These are phyloP conservation scores for Odocoileus virginianus DNA, from an alignment of 2,113 vertebrate genomes.

Conservation along the genomic window DNA sequence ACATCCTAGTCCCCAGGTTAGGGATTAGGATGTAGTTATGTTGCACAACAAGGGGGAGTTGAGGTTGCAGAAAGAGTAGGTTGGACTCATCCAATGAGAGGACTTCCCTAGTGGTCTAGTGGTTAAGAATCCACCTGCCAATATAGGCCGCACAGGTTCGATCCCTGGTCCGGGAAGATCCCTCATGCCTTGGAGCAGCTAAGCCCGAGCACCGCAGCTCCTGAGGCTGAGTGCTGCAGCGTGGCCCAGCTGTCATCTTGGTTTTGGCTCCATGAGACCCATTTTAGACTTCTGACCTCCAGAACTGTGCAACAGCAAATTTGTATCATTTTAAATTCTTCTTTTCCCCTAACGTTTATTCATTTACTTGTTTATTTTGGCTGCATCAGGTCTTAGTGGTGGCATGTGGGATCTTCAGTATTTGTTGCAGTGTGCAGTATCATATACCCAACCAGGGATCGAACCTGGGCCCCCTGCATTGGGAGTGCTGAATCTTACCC, in stretches of 20 bases:
- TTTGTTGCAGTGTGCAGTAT: neutral
- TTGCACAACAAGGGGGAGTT: neutral
- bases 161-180: neutral
- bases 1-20: neutral
- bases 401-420: neutral
- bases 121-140: neutral
- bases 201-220: accelerated
- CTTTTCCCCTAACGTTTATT: neutral
- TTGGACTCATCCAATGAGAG: neutral
- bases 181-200: neutral
- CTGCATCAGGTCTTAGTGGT: neutral
- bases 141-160: neutral
- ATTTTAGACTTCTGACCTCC: neutral
- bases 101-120: neutral
- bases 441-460: neutral
- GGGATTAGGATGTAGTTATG: neutral
- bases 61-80: neutral
- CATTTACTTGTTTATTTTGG: neutral
- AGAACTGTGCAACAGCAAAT: neutral
- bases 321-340: neutral
- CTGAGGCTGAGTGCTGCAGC: neutral
- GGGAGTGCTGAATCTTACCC: neutral
- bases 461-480: neutral
- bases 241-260: neutral
- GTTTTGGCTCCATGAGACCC: neutral